Percentiles rank a stretch among this genome's conserved stretches.
phyloP scores from a whole-genome alignment of 2,113 vertebrate species.

The Amia ocellicauda region DNA sequence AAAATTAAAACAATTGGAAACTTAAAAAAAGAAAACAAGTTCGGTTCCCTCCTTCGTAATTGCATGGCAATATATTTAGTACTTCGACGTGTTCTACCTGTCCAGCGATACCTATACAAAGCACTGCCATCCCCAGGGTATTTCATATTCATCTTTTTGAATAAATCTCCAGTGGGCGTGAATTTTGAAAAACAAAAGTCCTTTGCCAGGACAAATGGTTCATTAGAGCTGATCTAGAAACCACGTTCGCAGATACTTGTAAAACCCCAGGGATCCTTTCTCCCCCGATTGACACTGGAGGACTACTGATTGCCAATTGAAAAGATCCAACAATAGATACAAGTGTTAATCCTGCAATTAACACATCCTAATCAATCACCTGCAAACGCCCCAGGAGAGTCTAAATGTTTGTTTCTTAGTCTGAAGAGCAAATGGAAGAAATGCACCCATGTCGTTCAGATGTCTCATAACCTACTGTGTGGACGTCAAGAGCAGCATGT shows the following conservation, averaged over 20 bases:
- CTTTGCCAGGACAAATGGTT: conserved; percentile 6
- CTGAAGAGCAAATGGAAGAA: background rate
- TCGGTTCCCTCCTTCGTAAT: too few relatives aligned
- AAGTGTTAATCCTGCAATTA: conserved; percentile 42
- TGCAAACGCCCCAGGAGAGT: conserved; percentile 16
- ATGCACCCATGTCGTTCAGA: background rate
- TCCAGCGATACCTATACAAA: background rate
- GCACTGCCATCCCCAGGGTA: background rate
- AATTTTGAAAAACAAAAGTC: background rate
- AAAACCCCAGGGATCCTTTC: conserved; percentile 3
- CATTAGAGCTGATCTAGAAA: conserved; percentile 17
- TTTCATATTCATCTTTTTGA: background rate
- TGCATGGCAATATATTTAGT: too few relatives aligned
- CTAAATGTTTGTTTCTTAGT: conserved; percentile 16
- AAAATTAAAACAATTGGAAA: too few relatives aligned
- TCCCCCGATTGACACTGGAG: background rate
- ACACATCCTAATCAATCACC: conserved; percentile 36
- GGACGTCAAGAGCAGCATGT: background rate
- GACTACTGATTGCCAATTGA: conserved; percentile 41
- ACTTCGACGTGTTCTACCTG: too few relatives aligned
- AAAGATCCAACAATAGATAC: conserved; percentile 43
- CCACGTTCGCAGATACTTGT: conserved; percentile 12
- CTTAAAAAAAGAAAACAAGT: too few relatives aligned
- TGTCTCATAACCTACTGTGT: too few relatives aligned
- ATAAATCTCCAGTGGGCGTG: background rate